phyloP scores from a whole-genome alignment of 2,797 vertebrate species.

The Nannoperca obscura region DNA sequence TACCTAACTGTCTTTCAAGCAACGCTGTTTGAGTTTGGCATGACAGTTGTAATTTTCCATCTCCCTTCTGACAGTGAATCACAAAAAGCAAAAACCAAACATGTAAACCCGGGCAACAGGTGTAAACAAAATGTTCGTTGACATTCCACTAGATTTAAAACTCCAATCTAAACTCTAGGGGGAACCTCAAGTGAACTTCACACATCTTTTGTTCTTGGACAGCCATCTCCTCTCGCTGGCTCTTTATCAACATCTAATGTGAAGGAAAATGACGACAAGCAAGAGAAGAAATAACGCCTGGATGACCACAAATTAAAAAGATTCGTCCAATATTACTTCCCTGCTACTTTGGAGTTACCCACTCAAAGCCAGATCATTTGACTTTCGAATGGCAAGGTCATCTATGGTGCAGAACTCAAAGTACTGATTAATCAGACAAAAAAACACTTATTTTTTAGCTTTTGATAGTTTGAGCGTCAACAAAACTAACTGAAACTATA shows the following conservation, averaged over 20 bases:
- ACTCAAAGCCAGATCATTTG: conserved; percentile 68
- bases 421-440: conserved; percentile 10
- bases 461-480: not conserved
- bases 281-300: conserved; percentile 75
- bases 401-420: conserved; percentile 6
- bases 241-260: conserved; percentile 79
- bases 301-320: conserved; percentile 83
- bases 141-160: conserved; percentile 15
- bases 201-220: conserved; percentile 61
- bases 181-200: conserved; percentile 56
- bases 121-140: conserved; percentile 23
- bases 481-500: conserved; percentile 7
- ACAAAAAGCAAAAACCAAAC: conserved; percentile 33
- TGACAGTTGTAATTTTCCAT: conserved; percentile 58
- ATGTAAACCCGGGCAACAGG: conserved; percentile 24
- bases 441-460: conserved; percentile 5
- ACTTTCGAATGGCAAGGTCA: conserved; percentile 62
- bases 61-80: conserved; percentile 45
- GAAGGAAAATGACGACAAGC: conserved; percentile 81
- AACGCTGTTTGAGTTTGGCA: conserved; percentile 42
- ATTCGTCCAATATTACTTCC: conserved; percentile 82
- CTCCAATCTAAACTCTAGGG: not conserved
- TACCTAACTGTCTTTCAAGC: conserved; percentile 54
- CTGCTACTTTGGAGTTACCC: conserved; percentile 76
- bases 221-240: conserved; percentile 47